Conservation (phyloP, 2,113 vertebrate genomes). For the Mesocricetus auratus region DNA sequence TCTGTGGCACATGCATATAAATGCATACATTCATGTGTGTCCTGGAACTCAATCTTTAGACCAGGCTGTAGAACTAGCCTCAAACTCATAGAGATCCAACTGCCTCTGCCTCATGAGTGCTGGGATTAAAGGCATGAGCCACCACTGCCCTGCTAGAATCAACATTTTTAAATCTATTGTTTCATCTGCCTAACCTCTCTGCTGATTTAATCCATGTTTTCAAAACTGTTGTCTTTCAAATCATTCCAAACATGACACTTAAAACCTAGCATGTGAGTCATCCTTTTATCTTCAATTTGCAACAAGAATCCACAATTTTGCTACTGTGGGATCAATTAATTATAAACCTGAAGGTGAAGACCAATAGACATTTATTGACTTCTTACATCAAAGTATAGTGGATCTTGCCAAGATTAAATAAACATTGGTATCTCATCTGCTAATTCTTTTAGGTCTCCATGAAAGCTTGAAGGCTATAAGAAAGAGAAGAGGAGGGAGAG, state of each 20-base stretch:
- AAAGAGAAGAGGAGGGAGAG: not conserved
- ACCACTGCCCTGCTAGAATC: not conserved
- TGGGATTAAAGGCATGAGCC: too few species aligned
- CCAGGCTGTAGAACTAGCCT: too few species aligned
- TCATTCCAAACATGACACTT: conserved; percentile 7
- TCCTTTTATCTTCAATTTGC: not conserved
- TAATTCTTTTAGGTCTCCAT: conserved; percentile 42
- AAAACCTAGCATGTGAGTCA: not conserved
- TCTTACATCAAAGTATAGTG: not conserved
- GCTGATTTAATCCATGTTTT: not conserved
- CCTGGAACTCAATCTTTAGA: too few species aligned
- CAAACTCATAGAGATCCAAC: too few species aligned
- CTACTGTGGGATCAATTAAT: conserved; percentile 19
- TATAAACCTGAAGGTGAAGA: conserved; percentile 36
- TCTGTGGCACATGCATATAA: not conserved
- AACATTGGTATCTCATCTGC: not conserved
- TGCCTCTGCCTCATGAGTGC: too few species aligned
- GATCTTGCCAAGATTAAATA: conserved; percentile 27
- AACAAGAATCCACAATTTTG: conserved; percentile 44
- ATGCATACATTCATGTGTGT: not conserved
- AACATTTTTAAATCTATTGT: not conserved
- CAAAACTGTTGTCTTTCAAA: not conserved
- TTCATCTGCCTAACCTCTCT: not conserved
- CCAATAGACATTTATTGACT: not conserved
- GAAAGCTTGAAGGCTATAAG: not conserved